These are phyloP conservation scores for Drosophila dives DNA, from an alignment of 2,888 invertebrate genomes.

Conservation along the genomic window DNA sequence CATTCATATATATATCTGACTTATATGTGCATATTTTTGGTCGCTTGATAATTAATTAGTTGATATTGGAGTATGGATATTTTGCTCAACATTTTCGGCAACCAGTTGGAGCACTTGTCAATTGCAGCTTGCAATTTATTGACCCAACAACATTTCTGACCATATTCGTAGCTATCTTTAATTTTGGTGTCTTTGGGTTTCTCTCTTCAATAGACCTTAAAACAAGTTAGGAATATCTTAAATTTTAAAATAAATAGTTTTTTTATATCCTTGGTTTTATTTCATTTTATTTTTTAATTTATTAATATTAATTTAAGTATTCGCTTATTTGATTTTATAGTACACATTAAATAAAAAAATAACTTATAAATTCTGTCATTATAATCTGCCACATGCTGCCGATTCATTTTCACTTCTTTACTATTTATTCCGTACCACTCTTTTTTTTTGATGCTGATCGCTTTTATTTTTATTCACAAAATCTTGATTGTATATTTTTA, in stretches of 20 bases:
- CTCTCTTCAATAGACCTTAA: not conserved
- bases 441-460: not conserved
- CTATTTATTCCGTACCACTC: not conserved
- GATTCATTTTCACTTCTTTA: slow-evolving; percentile 4
- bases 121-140: slow-evolving; percentile 37
- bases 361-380: not conserved
- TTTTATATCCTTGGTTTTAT: not conserved
- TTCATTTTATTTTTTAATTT: not conserved
- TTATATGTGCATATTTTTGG: slow-evolving; percentile 50
- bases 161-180: slow-evolving; percentile 6
- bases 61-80: slow-evolving; percentile 49
- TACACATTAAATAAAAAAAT: not conserved
- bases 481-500: not conserved
- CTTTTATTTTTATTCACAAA: not conserved
- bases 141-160: slow-evolving; percentile 21
- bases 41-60: slow-evolving; percentile 73
- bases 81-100: slow-evolving; percentile 32
- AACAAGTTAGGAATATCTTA: not conserved
- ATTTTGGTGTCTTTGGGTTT: not conserved
- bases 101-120: slow-evolving; percentile 71
- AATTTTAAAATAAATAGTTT: not conserved
- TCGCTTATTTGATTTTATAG: not conserved
- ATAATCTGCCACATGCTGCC: not conserved
- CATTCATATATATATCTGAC: not conserved
- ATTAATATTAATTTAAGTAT: not conserved